A percentile compares a stretch with the other conserved stretches of the same genome.
Conservation (phyloP, 2,888 invertebrate genomes). For the Spisula subtruncata region DNA sequence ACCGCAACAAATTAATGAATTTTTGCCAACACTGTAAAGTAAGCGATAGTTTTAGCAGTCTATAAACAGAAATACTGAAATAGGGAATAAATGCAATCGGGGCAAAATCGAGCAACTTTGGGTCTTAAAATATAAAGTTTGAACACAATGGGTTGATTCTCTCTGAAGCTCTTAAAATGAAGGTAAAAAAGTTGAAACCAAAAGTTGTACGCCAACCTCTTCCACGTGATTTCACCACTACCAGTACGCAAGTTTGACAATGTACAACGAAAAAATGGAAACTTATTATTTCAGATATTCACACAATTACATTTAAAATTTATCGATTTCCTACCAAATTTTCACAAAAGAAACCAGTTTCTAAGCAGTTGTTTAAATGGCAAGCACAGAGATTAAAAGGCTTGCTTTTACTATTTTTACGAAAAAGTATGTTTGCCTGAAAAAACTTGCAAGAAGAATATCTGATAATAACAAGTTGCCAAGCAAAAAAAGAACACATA, state of each 20-base stretch:
- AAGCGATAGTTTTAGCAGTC: neutral
- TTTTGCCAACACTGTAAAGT: neutral
- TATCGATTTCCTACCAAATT: neutral
- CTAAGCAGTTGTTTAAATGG: neutral
- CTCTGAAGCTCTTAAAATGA: conserved; percentile 21
- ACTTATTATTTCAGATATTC: neutral
- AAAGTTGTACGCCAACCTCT: neutral
- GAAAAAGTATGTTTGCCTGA: neutral
- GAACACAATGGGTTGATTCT: neutral
- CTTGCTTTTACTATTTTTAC: neutral
- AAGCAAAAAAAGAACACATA: neutral
- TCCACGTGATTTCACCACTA: neutral
- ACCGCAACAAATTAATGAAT: neutral
- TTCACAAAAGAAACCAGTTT: neutral
- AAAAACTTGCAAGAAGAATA: neutral
- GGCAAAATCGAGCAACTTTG: neutral
- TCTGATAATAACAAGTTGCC: neutral
- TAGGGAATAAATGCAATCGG: neutral
- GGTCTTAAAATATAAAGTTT: conserved; percentile 7
- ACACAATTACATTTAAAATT: neutral
- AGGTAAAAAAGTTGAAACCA: neutral
- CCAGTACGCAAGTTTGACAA: neutral
- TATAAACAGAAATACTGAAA: conserved; percentile 1
- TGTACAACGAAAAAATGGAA: neutral
- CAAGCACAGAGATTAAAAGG: neutral